These are phyloP conservation scores for Protonibea diacanthus DNA, from an alignment of 2,797 vertebrate genomes.

Conservation along the genomic window DNA sequence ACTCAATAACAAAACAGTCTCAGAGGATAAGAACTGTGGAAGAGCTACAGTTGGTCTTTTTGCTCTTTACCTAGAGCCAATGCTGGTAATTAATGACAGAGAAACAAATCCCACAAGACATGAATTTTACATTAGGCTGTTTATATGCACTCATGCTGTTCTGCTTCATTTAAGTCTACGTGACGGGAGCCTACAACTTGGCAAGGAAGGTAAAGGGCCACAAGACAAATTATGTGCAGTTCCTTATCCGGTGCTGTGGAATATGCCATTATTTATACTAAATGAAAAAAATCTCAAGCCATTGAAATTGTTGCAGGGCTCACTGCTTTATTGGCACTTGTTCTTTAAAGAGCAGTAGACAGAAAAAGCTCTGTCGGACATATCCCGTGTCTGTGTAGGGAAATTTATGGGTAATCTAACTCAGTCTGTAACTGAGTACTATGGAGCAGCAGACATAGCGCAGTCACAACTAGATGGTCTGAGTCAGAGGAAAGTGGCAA, in stretches of 20 bases:
- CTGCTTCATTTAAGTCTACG: slow-evolving; percentile 52
- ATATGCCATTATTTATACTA: slow-evolving; percentile 51
- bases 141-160: slow-evolving; percentile 68
- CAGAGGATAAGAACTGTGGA: slow-evolving; percentile 45
- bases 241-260: slow-evolving; percentile 24
- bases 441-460: slow-evolving; percentile 53
- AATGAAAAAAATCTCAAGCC: slow-evolving; percentile 51
- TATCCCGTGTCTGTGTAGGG: slow-evolving; percentile 68
- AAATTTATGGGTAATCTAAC: slow-evolving; percentile 72
- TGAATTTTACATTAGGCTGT: slow-evolving; percentile 81
- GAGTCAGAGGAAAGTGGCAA: slow-evolving; percentile 59
- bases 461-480: slow-evolving; percentile 56
- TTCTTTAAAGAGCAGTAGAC: slow-evolving; percentile 76
- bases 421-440: slow-evolving; percentile 69
- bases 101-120: slow-evolving; percentile 79
- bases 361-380: slow-evolving; percentile 73
- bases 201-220: slow-evolving; percentile 44
- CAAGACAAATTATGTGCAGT: slow-evolving; percentile 42
- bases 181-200: slow-evolving; percentile 50
- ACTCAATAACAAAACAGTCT: slow-evolving; percentile 58
- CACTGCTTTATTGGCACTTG: slow-evolving; percentile 60
- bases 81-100: slow-evolving; percentile 79
- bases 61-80: slow-evolving; percentile 69
- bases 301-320: slow-evolving; percentile 37
- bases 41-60: slow-evolving; percentile 68